phyloP scores from a whole-genome alignment of 1,140 invertebrate genomes.

The Cheumatopsyche charites region DNA sequence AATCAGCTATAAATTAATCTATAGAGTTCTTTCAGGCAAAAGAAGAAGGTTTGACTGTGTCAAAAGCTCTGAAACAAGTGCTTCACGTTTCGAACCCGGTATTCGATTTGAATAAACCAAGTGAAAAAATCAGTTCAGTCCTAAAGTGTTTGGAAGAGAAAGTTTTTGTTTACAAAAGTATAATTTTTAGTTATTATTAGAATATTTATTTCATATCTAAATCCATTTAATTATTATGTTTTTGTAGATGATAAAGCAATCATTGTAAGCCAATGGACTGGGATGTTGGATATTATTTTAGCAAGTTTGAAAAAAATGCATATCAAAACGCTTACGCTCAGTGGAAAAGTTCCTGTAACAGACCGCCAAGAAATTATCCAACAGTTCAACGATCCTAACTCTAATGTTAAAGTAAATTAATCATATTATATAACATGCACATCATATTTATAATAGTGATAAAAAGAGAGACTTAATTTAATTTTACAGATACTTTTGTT shows the following conservation, averaged over 20 bases:
- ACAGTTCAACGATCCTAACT: conserved; percentile 71
- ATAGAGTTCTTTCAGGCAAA: neutral
- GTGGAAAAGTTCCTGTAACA: conserved; percentile 69
- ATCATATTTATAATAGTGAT: conserved; percentile 38
- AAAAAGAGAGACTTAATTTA: too few species aligned
- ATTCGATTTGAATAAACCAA: conserved; percentile 64
- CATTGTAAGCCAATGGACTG: conserved; percentile 88
- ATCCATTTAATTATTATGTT: neutral
- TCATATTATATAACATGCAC: neutral
- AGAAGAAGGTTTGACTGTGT: conserved; percentile 51
- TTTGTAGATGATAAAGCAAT: conserved; percentile 73
- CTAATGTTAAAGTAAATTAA: conserved; percentile 58
- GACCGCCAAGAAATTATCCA: conserved; percentile 69
- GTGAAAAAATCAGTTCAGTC: conserved; percentile 71
- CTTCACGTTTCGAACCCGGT: conserved; percentile 73
- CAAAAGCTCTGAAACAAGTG: conserved; percentile 62
- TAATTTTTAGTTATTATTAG: neutral
- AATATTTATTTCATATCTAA: conserved; percentile 13
- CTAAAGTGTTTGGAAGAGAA: conserved; percentile 65
- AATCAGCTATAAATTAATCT: neutral
- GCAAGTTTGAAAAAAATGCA: conserved; percentile 62
- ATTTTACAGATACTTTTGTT: conserved; percentile 74
- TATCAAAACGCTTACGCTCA: conserved; percentile 68
- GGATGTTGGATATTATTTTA: conserved; percentile 72
- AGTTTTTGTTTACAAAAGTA: conserved; percentile 59